Base-by-base conservation (phyloP, 2,888 invertebrate species). In the Creontiades dilutus region DNA sequence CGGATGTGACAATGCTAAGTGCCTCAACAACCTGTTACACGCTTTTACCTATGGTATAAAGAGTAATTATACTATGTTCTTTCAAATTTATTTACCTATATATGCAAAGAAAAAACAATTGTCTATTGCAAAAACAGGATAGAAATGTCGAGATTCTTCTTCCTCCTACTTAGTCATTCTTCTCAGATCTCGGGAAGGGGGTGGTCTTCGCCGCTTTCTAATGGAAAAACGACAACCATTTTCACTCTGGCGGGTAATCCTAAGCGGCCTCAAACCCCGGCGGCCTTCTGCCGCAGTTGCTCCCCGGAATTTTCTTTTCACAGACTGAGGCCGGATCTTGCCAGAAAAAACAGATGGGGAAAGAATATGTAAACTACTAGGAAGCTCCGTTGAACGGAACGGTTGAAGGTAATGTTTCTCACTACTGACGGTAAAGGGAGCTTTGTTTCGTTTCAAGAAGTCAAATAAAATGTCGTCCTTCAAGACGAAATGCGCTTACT, bases 191-290 rank as follows among this genome's bases (percentile, higher is more conserved):
- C 78, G 78, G n/a, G 78, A 78, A 16, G 68, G 14, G 52, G 52
- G 52, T 52, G 1, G 52, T 52, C 16, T 12, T 52, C 75, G 12
- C 19, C 9, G 28, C 46, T 47, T 46, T 46, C 46, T 78, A 78
- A 78, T 78, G 78, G 78, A 78, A 78, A 78, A 78, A 78, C 78
- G 78, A 78, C 78, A 46, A 46, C 46, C 78, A 78, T 47, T 78
- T 78, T 78, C 78, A 78, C 78, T 78, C 47, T 78, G 3, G 46
- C 78, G 47, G 78, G 19, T 78, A 78, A 78, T 78, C 78, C 46
- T 46, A 37, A 78, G 78, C 19, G 78, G 78, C 5, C 37, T 46
- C 1, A 23, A 7, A 12, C n/a, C 61, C 68, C 68, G 0, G 37
- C 37, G 37, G 37, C 37, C 37, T 68, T 68, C 68, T 13, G 23